Evolutionary conservation across 2,888 invertebrate species (phyloP).

Genomic region (Alentia gelatinosa): DNA sequence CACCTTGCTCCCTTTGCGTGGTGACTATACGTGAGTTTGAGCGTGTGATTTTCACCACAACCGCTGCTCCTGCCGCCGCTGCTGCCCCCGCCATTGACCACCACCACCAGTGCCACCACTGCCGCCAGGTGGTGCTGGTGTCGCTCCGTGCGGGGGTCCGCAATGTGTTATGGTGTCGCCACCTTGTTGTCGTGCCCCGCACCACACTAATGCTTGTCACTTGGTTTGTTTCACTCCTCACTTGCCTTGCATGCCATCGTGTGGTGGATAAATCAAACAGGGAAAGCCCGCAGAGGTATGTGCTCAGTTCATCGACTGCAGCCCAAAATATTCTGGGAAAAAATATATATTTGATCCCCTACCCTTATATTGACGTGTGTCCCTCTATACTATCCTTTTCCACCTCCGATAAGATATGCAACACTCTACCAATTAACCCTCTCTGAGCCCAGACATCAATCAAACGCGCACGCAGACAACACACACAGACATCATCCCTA

Average conservation of each 20-base stretch:
- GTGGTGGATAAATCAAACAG: slow-evolving; percentile 55
- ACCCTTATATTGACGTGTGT: not conserved
- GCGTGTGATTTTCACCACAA: not conserved
- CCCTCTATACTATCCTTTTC: not conserved
- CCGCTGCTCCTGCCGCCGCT: slow-evolving; percentile 44
- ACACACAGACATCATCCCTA: slow-evolving; percentile 47
- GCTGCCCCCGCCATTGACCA: slow-evolving; percentile 30
- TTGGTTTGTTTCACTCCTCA: slow-evolving; percentile 54
- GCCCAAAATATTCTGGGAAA: slow-evolving; percentile 37
- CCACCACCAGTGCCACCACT: not conserved
- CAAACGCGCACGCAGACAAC: not conserved
- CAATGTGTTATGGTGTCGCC: slow-evolving; percentile 5
- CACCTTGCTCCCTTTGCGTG: not conserved
- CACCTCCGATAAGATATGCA: not conserved
- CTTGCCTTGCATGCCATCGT: slow-evolving; percentile 58
- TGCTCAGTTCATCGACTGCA: slow-evolving; percentile 51
- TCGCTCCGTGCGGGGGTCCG: slow-evolving; percentile 2
- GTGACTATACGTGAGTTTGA: not conserved
- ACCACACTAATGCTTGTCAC: slow-evolving; percentile 54
- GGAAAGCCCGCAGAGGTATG: slow-evolving; percentile 58
- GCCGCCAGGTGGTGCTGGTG: slow-evolving; percentile 2
- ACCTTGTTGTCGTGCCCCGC: slow-evolving; percentile 36
- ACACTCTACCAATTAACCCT: slow-evolving; percentile 28
- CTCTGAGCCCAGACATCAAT: slow-evolving; percentile 36
- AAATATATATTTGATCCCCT: not conserved